Base-by-base conservation (phyloP, 2,888 invertebrate genomes). In the Tinea pellionella region DNA sequence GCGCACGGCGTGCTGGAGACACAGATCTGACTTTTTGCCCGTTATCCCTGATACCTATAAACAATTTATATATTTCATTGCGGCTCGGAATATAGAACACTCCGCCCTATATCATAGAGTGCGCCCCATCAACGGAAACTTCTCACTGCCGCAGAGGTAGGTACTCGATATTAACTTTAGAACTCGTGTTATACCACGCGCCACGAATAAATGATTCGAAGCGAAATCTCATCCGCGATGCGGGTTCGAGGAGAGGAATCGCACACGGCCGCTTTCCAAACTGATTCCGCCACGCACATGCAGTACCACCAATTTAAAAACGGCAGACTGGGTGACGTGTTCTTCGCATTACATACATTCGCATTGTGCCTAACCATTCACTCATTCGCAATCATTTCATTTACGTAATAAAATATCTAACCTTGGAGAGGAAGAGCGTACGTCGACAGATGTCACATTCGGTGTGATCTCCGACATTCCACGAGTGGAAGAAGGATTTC, bases 391-490 rank as follows among this genome's bases (percentile, higher is more conserved):
- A n/a, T n/a, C n/a, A n/a, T n/a, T n/a, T n/a, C n/a, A 7, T 32
- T 29, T n/a, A 32, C 1, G 30, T 30, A 57, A 32, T 32, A 37
- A 16, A 2, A 2, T 15, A 3, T 2, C 8, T n/a, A n/a, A 95
- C 94, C 90, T 94, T 90, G 1, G 96, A 96, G 63, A 96, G 89
- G 74, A 92, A 95, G 37, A 97, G 89, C 74, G 94, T 94, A 61
- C 92, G 91, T 63, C 94, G 91, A 71, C 96, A 96, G 59, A 92
- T 88, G 70, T 96, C 94, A 77, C 97, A 97, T 74, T 96, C 94
- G 64, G 92, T 92, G 1, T 69, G 69, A 0, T 71, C 71, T 0
- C 69, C 65, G 0, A 67, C 66, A 59, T 68, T 75, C 67, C 74
- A 75, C 1, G 65, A 55, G 12, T 55, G 16, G 2, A 42, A 63